Evolutionary conservation across 2,888 invertebrate genomes (phyloP).

Genomic region (Hypercompe scribonia): DNA sequence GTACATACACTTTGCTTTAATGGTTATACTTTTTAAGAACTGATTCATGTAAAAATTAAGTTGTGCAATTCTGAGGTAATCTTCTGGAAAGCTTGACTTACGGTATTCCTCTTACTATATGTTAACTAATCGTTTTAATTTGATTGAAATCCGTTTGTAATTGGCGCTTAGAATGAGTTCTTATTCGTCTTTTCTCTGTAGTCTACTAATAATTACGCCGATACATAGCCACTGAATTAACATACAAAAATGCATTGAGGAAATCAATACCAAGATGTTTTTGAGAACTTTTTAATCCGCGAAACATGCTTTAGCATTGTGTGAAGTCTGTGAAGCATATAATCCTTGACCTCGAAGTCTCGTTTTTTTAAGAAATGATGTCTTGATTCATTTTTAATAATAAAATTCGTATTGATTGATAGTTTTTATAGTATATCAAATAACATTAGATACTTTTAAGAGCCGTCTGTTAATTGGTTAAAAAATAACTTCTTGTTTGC

Average conservation of each 20-base stretch:
- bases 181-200: neutral
- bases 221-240: neutral
- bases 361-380: slow-evolving; percentile 42
- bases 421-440: slow-evolving; percentile 44
- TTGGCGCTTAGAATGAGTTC: neutral
- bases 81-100: neutral
- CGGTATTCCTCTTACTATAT: neutral
- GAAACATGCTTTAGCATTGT: neutral
- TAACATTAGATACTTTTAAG: slow-evolving; percentile 30
- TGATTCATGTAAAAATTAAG: neutral
- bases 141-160: neutral
- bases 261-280: neutral
- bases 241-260: neutral
- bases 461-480: slow-evolving; percentile 40
- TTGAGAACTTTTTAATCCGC: neutral
- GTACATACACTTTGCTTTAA: neutral
- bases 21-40: neutral
- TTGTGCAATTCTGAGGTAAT: neutral
- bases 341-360: slow-evolving; percentile 54
- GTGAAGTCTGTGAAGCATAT: slow-evolving; percentile 25
- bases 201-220: neutral
- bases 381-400: slow-evolving; percentile 76
- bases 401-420: slow-evolving; percentile 66
- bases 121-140: neutral
- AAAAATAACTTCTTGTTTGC: slow-evolving; percentile 36